Percentiles rank a stretch among this genome's conserved stretches.
Evolutionary conservation across 2,797 vertebrate genomes (phyloP).

Genomic region (Xerus rutilus): DNA sequence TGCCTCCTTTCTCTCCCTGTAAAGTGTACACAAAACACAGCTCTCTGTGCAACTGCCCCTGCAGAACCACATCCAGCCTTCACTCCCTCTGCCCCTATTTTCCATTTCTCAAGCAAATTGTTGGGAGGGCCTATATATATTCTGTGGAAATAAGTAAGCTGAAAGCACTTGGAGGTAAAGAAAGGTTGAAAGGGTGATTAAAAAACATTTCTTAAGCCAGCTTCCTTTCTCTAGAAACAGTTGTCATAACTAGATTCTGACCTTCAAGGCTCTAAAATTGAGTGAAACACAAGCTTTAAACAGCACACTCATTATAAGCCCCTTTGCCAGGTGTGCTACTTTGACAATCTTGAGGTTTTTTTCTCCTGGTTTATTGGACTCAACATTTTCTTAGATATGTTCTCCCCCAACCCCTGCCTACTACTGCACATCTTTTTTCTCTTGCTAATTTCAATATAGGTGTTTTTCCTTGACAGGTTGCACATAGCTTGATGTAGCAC

Average conservation of each 20-base stretch:
- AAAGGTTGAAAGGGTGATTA: neutral
- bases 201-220: slow-evolving; percentile 44
- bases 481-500: neutral
- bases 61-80: fast-evolving
- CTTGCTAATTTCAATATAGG: neutral
- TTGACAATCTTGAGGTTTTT: slow-evolving; percentile 64
- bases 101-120: neutral
- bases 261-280: slow-evolving; percentile 51
- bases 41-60: neutral
- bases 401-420: neutral
- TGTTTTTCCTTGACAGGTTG: slow-evolving; percentile 53
- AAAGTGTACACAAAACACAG: neutral
- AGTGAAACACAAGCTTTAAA: slow-evolving; percentile 73
- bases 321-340: slow-evolving; percentile 42
- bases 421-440: neutral
- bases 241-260: slow-evolving; percentile 21
- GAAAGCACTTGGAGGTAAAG: neutral
- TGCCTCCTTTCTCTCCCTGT: neutral
- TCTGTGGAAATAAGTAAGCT: neutral
- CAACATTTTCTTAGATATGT: slow-evolving; percentile 46
- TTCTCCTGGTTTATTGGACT: slow-evolving; percentile 56
- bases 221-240: slow-evolving; percentile 61
- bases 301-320: neutral
- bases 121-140: neutral
- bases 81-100: neutral